Conservation (phyloP, 1,140 invertebrate species). For the Ectropis grisescens region DNA sequence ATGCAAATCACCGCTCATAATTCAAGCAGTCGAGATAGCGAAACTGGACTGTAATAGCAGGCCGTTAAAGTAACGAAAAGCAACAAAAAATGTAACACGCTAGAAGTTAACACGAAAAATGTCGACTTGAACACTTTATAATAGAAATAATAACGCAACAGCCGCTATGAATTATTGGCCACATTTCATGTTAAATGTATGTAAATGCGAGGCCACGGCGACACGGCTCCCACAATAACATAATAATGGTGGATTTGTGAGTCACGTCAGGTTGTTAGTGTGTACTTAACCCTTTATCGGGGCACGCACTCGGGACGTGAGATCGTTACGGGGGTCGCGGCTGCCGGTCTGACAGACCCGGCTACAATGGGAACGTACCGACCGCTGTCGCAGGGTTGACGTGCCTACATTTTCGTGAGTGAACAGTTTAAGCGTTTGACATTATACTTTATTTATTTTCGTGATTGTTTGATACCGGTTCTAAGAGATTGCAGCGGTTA, state of each 20-base stretch:
- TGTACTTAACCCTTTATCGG: slow-evolving; percentile 68
- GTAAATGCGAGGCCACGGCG: slow-evolving; percentile 54
- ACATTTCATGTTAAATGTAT: slow-evolving; percentile 68
- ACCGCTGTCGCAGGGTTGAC: slow-evolving; percentile 29
- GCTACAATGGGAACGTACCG: slow-evolving; percentile 32
- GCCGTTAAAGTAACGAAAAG: slow-evolving; percentile 23
- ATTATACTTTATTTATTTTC: slow-evolving; percentile 27
- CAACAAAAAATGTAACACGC: slow-evolving; percentile 32
- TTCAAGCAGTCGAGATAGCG: slow-evolving; percentile 20
- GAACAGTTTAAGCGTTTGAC: slow-evolving; percentile 38
- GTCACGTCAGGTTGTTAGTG: slow-evolving; percentile 65
- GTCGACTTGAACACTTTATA: slow-evolving; percentile 55
- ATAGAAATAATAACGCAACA: slow-evolving; percentile 62
- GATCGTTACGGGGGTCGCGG: slow-evolving; percentile 49
- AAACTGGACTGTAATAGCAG: slow-evolving; percentile 20
- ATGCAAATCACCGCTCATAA: slow-evolving; percentile 17
- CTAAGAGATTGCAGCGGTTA: too few species aligned
- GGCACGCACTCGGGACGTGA: slow-evolving; percentile 62
- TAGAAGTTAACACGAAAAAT: slow-evolving; percentile 44
- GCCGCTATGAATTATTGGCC: slow-evolving; percentile 58
- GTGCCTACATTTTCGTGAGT: slow-evolving; percentile 34
- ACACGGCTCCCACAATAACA: slow-evolving; percentile 65
- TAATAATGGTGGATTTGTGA: slow-evolving; percentile 68
- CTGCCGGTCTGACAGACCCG: slow-evolving; percentile 27
- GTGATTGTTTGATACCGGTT: slow-evolving; percentile 30